Evolutionary conservation across 2,797 vertebrate species (phyloP), one percentile per base, ranked within the genome.

Genomic region (Gadopsis bispinosus): DNA sequence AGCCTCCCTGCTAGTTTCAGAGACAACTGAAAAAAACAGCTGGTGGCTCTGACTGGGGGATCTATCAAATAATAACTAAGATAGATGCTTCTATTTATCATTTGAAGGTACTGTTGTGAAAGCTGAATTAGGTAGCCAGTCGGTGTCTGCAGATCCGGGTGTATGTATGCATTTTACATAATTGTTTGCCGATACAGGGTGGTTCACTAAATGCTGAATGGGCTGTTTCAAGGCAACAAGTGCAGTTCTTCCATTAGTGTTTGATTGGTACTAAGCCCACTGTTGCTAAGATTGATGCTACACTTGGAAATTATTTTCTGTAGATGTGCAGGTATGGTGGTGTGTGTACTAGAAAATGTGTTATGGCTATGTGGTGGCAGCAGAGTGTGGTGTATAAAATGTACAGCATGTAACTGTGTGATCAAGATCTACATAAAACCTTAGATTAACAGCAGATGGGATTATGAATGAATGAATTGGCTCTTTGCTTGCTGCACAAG

Each of bases 91-190:
- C 61, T 79, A 58, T 86, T 82, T 41, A 75, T 84, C 58, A 80
- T 74, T 64, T 75, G 33, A 70, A 70, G 43, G 61, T 70, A 20
- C 13, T 35, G 72, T 58, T 68, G 65, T 8, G 3, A 62, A 71
- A 63, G 64, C 41, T 43, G 47, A 77, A 73, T 80, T 66, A 61
- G 66, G 26, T 37, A 48, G 41, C 43, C 63, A 31, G 29, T 61
- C 51, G 10, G 54, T 60, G 61, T 69, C 62, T 10, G 1, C 62
- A 45, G 75, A 50, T 66, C 55, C 47, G 22, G 5, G 20, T 64
- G 48, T 74, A 62, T 85, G 70, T 83, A 73, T 87, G 33, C 59
- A 51, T 78, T 89, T 83, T 76, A 66, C 69, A 83, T 89, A 83
- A 88, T 54, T 78, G 70, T 86, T 89, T 80, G 69, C 35, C 5